Base-by-base conservation (phyloP, 2,113 vertebrate species). In the Hyperoodon ampullatus region DNA sequence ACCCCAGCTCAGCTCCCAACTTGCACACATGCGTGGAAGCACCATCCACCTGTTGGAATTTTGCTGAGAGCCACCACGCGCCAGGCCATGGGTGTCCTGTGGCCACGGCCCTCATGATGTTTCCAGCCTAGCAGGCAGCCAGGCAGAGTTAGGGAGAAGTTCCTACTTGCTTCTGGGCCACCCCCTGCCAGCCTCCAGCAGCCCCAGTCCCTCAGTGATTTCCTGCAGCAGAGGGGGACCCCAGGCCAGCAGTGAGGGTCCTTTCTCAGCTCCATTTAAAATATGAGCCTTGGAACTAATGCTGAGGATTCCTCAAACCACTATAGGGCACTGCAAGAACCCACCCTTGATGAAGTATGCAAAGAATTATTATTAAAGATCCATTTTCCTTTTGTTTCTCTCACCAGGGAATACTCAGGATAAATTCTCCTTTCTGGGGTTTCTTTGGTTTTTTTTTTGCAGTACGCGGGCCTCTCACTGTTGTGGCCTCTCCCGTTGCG, bases 11-110 rank as follows among this genome's bases (percentile, higher is more conserved):
- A 63, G 42, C n/a, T 24, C n/a, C 3, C 86, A 82, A 24, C 63
- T 21, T 4, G n/a, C 11, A 42, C 7, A 18, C 28, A 8, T 1
- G 8, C 4, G 0, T 14, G 0, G 26, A 74, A n/a, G 39, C 30
- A 14, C 14, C 65, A 13, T 15, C 30, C 24, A 8, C 81, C 44
- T 47, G 80, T 19, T 13, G 0, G 7, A 28, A 30, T 53, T 23
- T 33, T 24, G 7, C 33, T 0, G 30, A 47, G 77, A n/a, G 60
- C 9, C 39, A 3, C 35, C 24, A 7, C 3, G 8, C 24, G 24
- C 68, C 24, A 55, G n/a, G 71, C 24, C 47, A 19, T 8, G 30
- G 15, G 30, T 26, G n/a, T 21, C 35, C 26, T 6, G 0, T 7
- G 2, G 28, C 8, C n/a, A 6, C 26, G 14, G 63, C 28, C 77